Percentiles rank a stretch among this genome's conserved stretches.
These are phyloP conservation scores for Thalassophryne amazonica DNA, from an alignment of 2,797 vertebrate genomes.

Conservation along the genomic window DNA sequence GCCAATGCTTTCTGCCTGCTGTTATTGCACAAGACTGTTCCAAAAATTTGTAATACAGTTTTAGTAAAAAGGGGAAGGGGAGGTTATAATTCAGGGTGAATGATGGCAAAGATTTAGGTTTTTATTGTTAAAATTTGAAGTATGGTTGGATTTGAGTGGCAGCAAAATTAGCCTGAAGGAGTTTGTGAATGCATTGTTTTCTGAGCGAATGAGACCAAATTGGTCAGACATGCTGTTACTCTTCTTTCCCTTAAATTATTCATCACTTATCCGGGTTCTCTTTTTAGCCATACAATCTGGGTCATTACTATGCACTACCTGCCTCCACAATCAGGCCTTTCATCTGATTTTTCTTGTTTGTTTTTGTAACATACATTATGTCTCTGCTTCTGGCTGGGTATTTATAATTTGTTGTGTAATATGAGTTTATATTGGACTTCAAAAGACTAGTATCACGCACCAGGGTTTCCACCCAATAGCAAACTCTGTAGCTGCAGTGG, in stretches of 20 bases:
- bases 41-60: too few species aligned
- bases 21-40: conserved; percentile 17
- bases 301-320: conserved; percentile 7
- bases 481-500: too few species aligned
- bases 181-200: neutral
- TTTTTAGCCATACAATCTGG: neutral
- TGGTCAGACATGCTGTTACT: neutral
- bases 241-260: neutral
- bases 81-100: neutral
- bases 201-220: neutral
- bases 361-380: neutral
- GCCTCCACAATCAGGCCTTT: conserved; percentile 7
- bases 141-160: neutral
- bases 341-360: neutral
- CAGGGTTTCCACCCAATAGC: too few species aligned
- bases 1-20: conserved; percentile 14
- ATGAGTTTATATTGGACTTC: conserved; percentile 1
- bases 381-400: neutral
- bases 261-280: conserved; percentile 1
- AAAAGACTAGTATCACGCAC: neutral
- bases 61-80: too few species aligned
- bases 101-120: neutral
- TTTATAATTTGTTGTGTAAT: conserved; percentile 9
- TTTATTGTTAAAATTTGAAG: neutral
- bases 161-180: neutral